phyloP scores from a whole-genome alignment of 2,797 vertebrate species.

The Pteropus rufus region DNA sequence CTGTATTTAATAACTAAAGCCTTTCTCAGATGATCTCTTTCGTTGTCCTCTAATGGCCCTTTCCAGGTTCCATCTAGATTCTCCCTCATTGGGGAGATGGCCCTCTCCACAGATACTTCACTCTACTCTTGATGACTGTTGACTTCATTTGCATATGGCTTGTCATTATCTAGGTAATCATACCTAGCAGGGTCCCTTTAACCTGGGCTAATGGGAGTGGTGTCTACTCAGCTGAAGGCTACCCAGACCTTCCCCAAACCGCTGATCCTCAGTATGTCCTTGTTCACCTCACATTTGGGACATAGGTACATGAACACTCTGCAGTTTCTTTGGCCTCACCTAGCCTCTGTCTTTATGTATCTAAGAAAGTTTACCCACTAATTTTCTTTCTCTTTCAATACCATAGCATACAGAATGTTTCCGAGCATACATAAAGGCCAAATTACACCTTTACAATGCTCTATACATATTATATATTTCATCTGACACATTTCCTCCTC shows the following conservation, averaged over 20 bases:
- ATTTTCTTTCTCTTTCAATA: neutral
- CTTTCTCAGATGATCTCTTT: neutral
- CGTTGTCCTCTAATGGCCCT: neutral
- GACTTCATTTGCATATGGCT: neutral
- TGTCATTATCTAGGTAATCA: neutral
- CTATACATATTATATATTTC: neutral
- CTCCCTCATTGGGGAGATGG: neutral
- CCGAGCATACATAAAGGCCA: neutral
- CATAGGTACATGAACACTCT: neutral
- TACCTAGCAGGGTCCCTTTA: neutral
- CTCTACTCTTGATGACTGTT: neutral
- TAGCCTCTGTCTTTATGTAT: neutral
- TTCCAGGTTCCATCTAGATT: neutral
- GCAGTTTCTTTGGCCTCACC: neutral
- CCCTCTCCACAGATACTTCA: neutral
- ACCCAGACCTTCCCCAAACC: neutral
- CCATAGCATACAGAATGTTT: neutral
- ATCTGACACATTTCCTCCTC: neutral
- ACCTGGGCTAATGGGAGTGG: neutral
- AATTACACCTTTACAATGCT: neutral
- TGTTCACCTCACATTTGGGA: neutral
- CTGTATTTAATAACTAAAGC: neutral
- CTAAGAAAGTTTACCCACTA: neutral
- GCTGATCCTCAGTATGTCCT: neutral
- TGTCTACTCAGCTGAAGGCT: neutral